Conservation (phyloP, 2,888 invertebrate genomes). For the Sinodicranocentrus sp. region DNA sequence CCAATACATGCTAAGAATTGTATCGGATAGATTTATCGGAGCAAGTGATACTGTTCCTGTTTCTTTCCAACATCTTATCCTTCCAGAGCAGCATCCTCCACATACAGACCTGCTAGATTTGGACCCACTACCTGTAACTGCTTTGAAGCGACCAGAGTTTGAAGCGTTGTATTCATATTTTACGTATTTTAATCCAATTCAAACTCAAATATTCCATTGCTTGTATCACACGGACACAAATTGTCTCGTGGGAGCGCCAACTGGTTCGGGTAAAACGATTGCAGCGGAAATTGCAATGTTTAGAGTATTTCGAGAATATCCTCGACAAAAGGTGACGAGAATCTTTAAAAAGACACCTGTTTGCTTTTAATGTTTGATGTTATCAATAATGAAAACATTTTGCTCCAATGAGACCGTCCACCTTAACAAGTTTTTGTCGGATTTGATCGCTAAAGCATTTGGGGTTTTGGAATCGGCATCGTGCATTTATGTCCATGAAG, state of each 20-base stretch:
- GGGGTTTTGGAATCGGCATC: slow-evolving; percentile 86
- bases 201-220: slow-evolving; percentile 98
- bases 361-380: not conserved
- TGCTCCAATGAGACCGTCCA: slow-evolving; percentile 85
- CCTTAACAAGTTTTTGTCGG: slow-evolving; percentile 88
- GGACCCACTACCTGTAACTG: slow-evolving; percentile 92
- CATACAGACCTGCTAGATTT: slow-evolving; percentile 95
- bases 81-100: slow-evolving; percentile 94
- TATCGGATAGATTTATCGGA: slow-evolving; percentile 91
- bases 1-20: slow-evolving; percentile 93
- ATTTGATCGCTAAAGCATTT: slow-evolving; percentile 88
- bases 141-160: slow-evolving; percentile 87
- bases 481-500: slow-evolving; percentile 89
- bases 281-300: slow-evolving; percentile 99
- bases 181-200: slow-evolving; percentile 98
- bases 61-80: slow-evolving; percentile 89
- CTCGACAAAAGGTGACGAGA: slow-evolving; percentile 85
- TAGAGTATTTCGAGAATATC: slow-evolving; percentile 89
- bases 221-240: slow-evolving; percentile 97
- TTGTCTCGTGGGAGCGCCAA: slow-evolving; percentile 86
- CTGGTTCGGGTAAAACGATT: slow-evolving; percentile 97
- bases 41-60: slow-evolving; percentile 80
- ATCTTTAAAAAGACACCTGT: not conserved
- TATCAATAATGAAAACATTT: slow-evolving; percentile 80
- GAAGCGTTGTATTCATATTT: slow-evolving; percentile 90